Evolutionary conservation across 2,888 invertebrate genomes (phyloP).

Genomic region (Pantelozetes paolii): DNA sequence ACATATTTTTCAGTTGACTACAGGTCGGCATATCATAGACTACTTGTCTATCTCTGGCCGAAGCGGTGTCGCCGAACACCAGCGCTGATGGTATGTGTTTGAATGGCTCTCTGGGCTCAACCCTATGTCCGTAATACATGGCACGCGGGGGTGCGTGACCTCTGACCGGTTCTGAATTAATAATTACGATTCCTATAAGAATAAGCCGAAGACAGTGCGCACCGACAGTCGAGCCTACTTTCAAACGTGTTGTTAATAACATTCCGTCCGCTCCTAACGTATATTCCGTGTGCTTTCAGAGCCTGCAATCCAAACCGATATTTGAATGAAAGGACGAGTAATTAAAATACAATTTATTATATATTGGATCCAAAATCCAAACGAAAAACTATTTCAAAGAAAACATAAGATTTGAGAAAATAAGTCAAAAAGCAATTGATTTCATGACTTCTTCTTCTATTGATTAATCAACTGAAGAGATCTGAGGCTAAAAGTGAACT

Average conservation of each 20-base stretch:
- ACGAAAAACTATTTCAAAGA: no score
- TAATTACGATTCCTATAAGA: constrained; percentile 9
- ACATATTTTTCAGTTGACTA: constrained; percentile 6
- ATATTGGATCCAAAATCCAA: no score
- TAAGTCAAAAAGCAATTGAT: no score
- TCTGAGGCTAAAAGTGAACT: no score
- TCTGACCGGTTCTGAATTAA: not conserved
- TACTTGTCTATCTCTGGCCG: constrained; percentile 18
- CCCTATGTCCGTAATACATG: constrained; percentile 17
- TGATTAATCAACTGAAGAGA: no score
- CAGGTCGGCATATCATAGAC: constrained; percentile 7
- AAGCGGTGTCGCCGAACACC: not conserved
- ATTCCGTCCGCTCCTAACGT: not conserved
- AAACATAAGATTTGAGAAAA: no score
- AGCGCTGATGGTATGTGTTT: constrained; percentile 4
- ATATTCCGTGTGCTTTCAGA: not conserved
- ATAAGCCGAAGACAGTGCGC: not conserved
- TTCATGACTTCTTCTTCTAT: no score
- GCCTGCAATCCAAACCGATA: not conserved
- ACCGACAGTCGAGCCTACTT: not conserved
- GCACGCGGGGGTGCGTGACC: constrained; percentile 6
- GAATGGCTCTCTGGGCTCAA: constrained; percentile 15
- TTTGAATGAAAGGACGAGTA: not conserved
- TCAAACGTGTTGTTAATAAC: not conserved
- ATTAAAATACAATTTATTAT: not conserved